Base-by-base conservation (phyloP, 2,888 invertebrate genomes). In the Phalangium opilio region DNA sequence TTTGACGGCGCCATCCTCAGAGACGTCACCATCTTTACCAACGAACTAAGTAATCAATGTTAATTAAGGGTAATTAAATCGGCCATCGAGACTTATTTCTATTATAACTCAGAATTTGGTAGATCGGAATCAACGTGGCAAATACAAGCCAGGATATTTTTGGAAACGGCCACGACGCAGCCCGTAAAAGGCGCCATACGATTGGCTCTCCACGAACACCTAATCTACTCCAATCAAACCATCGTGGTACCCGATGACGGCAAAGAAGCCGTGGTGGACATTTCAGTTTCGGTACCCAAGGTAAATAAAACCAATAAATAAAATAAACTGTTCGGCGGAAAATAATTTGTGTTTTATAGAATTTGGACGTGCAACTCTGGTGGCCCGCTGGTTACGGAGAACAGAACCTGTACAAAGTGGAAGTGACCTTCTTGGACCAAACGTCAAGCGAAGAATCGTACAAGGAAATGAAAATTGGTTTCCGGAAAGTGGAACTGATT, bases 331-430 rank as follows among this genome's bases (percentile, higher is more conserved):
- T n/a, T n/a, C n/a, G n/a, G n/a, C n/a, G n/a, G n/a, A n/a, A n/a
- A n/a, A n/a, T n/a, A n/a, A n/a, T n/a, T n/a, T n/a, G n/a, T n/a
- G n/a, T n/a, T 36, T 32, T 41, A 14, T n/a, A 50, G 48, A 40
- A 47, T 18, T 45, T 47, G n/a, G 20, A 44, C 2, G 20, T 50
- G 8, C 34, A 48, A 43, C 11, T 48, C 2, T 96, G 96, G 96
- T 96, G 93, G 93, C 96, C 96, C 0, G 91, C 89, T 66, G 93
- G 90, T 18, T 83, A 78, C 60, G 91, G 91, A 1, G 64, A 73
- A 1, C 90, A 84, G 62, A 72, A 73, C 1, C 67, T 95, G 3
- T 95, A 95, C 61, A 67, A 72, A 5, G 61, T 86, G 42, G 68
- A 69, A 47, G 70, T 79, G 1, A 69, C 68, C 1, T 71, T 76